Conservation (phyloP, 2,797 vertebrate genomes). For the Spondyliosoma cantharus region DNA sequence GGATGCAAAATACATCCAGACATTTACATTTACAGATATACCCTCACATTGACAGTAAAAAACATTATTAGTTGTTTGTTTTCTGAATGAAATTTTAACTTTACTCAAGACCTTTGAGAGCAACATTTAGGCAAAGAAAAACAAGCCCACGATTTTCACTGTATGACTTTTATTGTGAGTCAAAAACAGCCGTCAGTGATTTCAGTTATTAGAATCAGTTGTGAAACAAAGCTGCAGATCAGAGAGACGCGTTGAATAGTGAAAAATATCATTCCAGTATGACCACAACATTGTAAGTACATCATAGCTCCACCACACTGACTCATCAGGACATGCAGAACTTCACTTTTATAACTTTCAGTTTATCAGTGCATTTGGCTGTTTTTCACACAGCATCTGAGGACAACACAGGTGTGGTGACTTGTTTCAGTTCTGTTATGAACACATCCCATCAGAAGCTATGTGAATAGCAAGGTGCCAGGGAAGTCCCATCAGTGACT, state of each 20-base stretch:
- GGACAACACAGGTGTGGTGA: conserved; percentile 66
- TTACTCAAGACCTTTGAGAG: not conserved
- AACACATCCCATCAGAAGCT: conserved; percentile 23
- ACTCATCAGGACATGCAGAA: conserved; percentile 18
- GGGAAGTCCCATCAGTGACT: conserved; percentile 41
- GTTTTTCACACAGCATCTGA: conserved; percentile 49
- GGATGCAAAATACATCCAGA: not conserved
- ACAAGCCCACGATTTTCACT: not conserved
- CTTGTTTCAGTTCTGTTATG: conserved; percentile 75
- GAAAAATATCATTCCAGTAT: conserved; percentile 7
- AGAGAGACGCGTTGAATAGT: not conserved
- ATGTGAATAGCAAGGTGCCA: conserved; percentile 12
- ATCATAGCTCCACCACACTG: conserved; percentile 25
- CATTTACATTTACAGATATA: not conserved
- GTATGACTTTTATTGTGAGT: not conserved
- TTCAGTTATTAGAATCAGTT: not conserved
- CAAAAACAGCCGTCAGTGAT: not conserved
- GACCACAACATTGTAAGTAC: not conserved
- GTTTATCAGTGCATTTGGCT: conserved; percentile 24
- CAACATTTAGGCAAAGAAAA: not conserved
- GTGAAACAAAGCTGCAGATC: not conserved
- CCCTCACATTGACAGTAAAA: not conserved
- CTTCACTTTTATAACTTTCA: conserved; percentile 35
- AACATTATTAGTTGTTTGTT: not conserved
- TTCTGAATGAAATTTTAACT: not conserved